phyloP scores from a whole-genome alignment of 2,797 vertebrate genomes.

The Myotis vivesi region DNA sequence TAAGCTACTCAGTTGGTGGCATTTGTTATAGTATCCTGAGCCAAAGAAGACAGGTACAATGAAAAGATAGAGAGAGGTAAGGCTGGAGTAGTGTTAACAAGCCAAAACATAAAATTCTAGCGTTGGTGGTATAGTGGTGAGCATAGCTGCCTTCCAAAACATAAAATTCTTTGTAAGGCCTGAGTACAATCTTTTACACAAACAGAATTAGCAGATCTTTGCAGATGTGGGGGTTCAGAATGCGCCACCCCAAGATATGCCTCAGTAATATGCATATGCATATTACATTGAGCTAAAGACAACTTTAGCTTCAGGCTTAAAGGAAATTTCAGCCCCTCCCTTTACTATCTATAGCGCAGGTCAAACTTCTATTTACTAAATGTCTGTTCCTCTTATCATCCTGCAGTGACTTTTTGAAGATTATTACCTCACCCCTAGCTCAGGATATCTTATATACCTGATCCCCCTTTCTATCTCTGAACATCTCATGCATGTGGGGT shows the following conservation, averaged over 20 bases:
- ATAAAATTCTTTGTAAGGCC: background rate
- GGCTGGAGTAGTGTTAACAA: background rate
- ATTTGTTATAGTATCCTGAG: background rate
- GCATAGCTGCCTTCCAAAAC: no score
- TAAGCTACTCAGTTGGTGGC: background rate
- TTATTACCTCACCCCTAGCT: background rate
- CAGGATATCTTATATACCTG: background rate
- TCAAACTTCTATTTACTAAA: no score
- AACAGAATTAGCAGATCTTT: background rate
- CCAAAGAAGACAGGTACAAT: background rate
- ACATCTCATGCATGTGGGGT: background rate
- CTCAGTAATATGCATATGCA: background rate
- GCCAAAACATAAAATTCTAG: background rate
- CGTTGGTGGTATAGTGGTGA: no score
- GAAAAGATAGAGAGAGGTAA: background rate
- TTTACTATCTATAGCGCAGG: no score
- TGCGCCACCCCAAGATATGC: background rate
- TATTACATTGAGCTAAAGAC: no score
- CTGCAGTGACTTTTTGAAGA: background rate
- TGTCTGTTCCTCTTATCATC: background rate
- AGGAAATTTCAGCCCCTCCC: no score
- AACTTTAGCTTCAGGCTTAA: no score
- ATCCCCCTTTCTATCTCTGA: background rate
- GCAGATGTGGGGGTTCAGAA: background rate
- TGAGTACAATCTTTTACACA: background rate